Evolutionary conservation across 2,797 vertebrate species (phyloP).

Genomic region (Lophotriccus pileatus): DNA sequence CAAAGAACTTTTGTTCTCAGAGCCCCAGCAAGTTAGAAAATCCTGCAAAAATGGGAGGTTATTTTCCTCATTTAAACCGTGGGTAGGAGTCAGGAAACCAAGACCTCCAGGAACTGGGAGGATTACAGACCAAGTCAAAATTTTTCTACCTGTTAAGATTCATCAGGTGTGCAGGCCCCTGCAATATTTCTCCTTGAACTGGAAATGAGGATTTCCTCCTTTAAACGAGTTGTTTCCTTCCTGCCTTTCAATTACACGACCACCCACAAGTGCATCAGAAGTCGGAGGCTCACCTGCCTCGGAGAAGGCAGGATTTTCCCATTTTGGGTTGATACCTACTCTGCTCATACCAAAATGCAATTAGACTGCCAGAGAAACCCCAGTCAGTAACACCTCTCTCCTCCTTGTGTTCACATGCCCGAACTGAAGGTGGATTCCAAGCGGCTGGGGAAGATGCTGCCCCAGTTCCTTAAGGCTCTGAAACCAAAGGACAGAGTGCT

Average conservation of each 20-base stretch:
- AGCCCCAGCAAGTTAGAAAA: neutral
- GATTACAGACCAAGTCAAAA: neutral
- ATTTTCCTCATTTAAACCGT: neutral
- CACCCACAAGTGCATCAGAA: neutral
- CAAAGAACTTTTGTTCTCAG: neutral
- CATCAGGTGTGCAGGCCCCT: neutral
- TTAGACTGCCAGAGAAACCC: neutral
- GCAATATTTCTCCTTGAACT: neutral
- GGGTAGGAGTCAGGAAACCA: neutral
- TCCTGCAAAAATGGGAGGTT: neutral
- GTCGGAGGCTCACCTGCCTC: neutral
- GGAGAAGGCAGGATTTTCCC: neutral
- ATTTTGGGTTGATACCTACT: neutral
- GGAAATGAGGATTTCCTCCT: neutral
- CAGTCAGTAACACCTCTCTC: neutral
- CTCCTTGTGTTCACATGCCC: neutral
- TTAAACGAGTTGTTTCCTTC: neutral
- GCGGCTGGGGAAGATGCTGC: constrained; percentile 78
- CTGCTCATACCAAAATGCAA: neutral
- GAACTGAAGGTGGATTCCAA: constrained; percentile 73
- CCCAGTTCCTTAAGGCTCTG: constrained; percentile 77
- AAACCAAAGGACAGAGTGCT: constrained; percentile 80
- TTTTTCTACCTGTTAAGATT: neutral
- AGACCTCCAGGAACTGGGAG: neutral
- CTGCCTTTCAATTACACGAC: neutral